Base-by-base conservation (phyloP, 2,797 vertebrate species). In the Semaprochilodus insignis region DNA sequence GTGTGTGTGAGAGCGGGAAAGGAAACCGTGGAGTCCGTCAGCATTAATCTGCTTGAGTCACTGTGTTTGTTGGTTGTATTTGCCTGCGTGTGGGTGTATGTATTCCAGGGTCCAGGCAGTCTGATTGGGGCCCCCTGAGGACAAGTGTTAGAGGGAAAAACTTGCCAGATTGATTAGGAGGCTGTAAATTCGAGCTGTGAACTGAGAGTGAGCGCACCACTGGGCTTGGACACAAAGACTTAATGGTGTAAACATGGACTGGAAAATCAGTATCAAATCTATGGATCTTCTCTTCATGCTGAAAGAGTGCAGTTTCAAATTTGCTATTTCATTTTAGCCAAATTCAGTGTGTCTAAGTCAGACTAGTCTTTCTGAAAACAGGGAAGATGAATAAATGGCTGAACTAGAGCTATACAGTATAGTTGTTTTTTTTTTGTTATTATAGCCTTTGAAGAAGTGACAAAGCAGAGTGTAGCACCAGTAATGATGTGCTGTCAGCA, bases 1-100 rank as follows among this genome's bases (percentile, higher is more conserved):
- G 69, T 52, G 78, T 62, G 55, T 44, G 57, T 17, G 73, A 71
- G 10, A 2, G 70, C 62, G 74, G 44, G 55, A 80, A 63, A 80
- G 77, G 78, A 80, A 80, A 65, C 44, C 13, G n/a, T 44, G n/a
- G 34, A 70, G 80, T 36, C 36, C 23, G 63, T 51, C 76, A 74
- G 60, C 40, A 23, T 48, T n/a, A 40, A 77, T 34, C 48, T 59
- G 48, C 72, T 66, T 27, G 36, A 21, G 86, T 87, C 31, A 31
- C 31, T 51, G 19, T 67, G 27, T 75, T 44, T 74, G 74, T 85
- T 74, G 65, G 82, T 44, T 36, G 67, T 17, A 15, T 73, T 55
- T 72, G 51, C 27, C 40, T 70, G 31, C 25, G 66, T 13, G 78
- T 84, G 77, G 55, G 83, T 31, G 51, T 52, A 36, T 54, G 52